Base-by-base conservation (phyloP, 2,797 vertebrate species). In the Eleutherodactylus coqui region DNA sequence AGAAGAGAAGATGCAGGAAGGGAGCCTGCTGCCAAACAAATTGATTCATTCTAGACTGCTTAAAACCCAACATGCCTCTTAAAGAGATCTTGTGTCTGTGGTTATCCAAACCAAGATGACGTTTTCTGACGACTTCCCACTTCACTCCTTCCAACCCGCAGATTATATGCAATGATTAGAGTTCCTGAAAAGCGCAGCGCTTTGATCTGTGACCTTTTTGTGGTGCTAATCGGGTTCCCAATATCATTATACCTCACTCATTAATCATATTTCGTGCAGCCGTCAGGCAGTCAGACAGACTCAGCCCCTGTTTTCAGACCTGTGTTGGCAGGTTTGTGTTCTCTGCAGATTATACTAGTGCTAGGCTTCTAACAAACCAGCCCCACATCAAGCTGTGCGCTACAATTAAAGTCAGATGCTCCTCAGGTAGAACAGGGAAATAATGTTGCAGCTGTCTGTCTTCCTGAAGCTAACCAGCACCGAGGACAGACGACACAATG, bases 221-320 rank as follows among this genome's bases (percentile, higher is more conserved):
- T 93, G 95, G 94, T 96, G 96, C 95, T 97, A 97, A 97, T 96
- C 96, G 96, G 95, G 95, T 94, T 95, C 94, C 96, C 97, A 96
- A 96, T 98, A 96, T 96, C 96, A 95, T 95, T 96, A 95, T 94
- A 93, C 94, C 96, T 95, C 91, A 90, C 91, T 96, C 96, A 98
- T 98, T 97, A 98, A 98, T 98, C 97, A 98, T 96, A 96, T 95
- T 95, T 95, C 94, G 94, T 93, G 92, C 92, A 92, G 91, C 94
- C 89, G 92, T 95, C 95, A 94, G 94, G 88, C 93, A 92, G 94
- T 92, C 95, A 96, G 93, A 92, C 92, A 94, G 93, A 90, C 82
- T 91, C 64, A 91, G 91, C 91, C 92, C 92, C 91, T 90, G 90
- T 92, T 94, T 92, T 90, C 93, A 94, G 93, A 90, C 91, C 89